Base-by-base conservation (phyloP, 2,888 invertebrate genomes). In the Ophraella communa region DNA sequence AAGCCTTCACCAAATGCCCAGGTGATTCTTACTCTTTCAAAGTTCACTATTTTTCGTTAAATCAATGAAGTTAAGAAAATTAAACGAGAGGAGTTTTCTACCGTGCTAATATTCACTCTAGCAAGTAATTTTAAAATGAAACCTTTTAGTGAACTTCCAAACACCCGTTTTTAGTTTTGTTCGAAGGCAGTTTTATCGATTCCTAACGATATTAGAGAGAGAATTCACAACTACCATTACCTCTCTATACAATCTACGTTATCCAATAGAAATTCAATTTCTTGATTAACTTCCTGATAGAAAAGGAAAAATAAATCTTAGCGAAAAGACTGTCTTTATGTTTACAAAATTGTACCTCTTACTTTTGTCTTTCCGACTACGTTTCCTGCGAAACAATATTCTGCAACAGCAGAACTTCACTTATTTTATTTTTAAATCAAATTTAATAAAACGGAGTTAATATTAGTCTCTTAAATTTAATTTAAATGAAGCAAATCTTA, bases 101-200 rank as follows among this genome's bases (percentile, higher is more conserved):
- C 39, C 39, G 14, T 17, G 17, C 39, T 39, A 39, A 49, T 49
- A 51, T 27, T 17, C n/a, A 27, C 49, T 27, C 17, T 27, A 51
- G 49, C 3, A 27, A 52, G 44, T 17, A 53, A 60, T 52, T 59
- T 52, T 42, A 52, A 53, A 53, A 60, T 44, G 53, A 60, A 60
- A 51, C 23, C 60, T 52, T 52, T 59, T 52, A 59, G 42, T n/a
- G 14, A 57, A 57, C 45, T 57, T 47, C 49, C 30, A 30, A 24
- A 60, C 7, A 30, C 42, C 30, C 30, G 42, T 53, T 44, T 45
- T 14, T 44, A 60, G 59, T 59, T 59, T 51, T 49, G 39, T 39
- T n/a, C 21, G 17, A 14, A 51, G 17, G 51, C 14, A 39, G 58
- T 55, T 47, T 17, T 58, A 58, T 49, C 35, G 49, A 58, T 58